These are phyloP conservation scores for Muraenolepis orangiensis DNA, from an alignment of 2,797 vertebrate species.

Conservation along the genomic window DNA sequence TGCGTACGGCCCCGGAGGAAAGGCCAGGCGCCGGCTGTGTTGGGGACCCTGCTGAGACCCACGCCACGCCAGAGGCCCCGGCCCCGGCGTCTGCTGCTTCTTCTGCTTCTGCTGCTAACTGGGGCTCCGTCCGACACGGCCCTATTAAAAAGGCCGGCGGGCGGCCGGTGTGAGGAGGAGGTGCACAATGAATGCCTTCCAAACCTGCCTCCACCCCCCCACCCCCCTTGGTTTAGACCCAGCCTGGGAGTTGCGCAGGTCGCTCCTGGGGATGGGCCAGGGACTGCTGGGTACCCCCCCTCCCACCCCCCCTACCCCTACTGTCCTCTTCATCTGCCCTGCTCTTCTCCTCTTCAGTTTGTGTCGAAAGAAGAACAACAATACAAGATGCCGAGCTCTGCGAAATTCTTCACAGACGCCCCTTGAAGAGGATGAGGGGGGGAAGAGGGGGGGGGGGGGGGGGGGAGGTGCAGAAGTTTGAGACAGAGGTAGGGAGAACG, in stretches of 20 bases:
- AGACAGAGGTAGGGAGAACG: constrained; percentile 39
- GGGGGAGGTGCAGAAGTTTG: constrained; percentile 8
- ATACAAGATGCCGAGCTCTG: constrained; percentile 68
- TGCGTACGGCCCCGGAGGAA: constrained; percentile 49
- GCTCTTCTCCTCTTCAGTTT: constrained; percentile 61
- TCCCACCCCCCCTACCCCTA: not conserved
- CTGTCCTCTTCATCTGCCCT: constrained; percentile 5
- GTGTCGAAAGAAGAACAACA: constrained; percentile 8
- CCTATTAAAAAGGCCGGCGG: constrained; percentile 55
- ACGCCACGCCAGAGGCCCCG: constrained; percentile 60
- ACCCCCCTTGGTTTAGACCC: constrained; percentile 55
- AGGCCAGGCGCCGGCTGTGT: constrained; percentile 49
- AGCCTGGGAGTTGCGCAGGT: constrained; percentile 65
- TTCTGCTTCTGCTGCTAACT: too few species aligned
- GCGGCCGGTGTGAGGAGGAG: constrained; percentile 55
- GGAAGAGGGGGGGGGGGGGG: constrained; percentile 4
- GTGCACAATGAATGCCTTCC: constrained; percentile 73
- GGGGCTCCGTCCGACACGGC: not conserved
- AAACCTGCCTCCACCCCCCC: too few species aligned
- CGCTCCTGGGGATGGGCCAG: constrained; percentile 40
- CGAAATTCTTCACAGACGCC: not conserved
- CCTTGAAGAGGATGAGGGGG: not conserved
- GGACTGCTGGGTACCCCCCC: not conserved
- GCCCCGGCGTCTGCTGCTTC: constrained; percentile 17
- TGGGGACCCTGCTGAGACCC: constrained; percentile 61